Evolutionary conservation across 2,113 vertebrate genomes (phyloP).

Genomic region (Tinamus guttatus): DNA sequence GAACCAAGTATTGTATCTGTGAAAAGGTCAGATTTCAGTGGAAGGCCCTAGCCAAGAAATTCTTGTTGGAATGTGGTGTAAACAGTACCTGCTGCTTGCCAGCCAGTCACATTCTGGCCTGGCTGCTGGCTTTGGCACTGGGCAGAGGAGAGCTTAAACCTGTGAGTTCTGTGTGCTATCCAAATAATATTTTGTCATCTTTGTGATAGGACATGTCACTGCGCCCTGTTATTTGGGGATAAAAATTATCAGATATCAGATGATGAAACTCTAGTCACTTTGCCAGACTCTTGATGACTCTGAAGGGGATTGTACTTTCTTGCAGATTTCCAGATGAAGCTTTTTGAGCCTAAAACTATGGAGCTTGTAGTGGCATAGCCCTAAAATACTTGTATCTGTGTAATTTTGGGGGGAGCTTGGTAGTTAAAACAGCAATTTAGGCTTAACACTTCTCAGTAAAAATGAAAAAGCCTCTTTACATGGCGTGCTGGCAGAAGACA

Average conservation of each 20-base stretch:
- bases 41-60: slow-evolving; percentile 1
- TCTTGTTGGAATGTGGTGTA: background rate
- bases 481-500: background rate
- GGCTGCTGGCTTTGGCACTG: background rate
- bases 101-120: background rate
- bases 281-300: background rate
- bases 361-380: background rate
- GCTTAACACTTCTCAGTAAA: accelerated
- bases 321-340: no score
- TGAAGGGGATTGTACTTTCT: background rate
- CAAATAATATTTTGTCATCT: background rate
- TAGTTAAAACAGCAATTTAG: background rate
- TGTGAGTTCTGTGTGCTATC: background rate
- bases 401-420: background rate
- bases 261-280: background rate
- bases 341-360: background rate
- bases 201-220: background rate
- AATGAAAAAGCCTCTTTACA: background rate
- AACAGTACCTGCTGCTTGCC: slow-evolving; percentile 12
- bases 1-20: slow-evolving; percentile 37
- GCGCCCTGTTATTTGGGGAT: background rate
- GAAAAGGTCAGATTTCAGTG: slow-evolving; percentile 37
- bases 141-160: background rate
- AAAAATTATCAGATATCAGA: background rate
- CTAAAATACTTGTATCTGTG: background rate